Evolutionary conservation across 2,888 invertebrate genomes (phyloP), one percentile per base, ranked within the genome.

Genomic region (Pachliopta kotzebuea): DNA sequence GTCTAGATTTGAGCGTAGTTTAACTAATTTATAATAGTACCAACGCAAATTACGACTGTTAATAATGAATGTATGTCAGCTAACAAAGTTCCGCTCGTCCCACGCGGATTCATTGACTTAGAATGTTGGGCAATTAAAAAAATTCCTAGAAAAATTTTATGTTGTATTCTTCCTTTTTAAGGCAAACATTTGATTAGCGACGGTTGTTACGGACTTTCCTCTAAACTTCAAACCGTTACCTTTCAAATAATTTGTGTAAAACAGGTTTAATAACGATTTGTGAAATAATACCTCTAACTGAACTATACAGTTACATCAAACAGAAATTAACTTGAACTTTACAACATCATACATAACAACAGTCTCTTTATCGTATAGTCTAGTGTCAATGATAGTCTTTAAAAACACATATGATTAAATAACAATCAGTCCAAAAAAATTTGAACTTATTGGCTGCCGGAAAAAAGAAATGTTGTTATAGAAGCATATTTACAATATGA

Each of bases 121-220:
- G 55, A 60, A 64, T 60, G 56, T 56, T 23, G 54, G 61, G 49
- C 65, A n/a, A 65, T 54, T 53, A 31, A 45, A 45, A 18, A 60
- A 61, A 58, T 61, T 45, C 31, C 65, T 31, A 31, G 53, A 53
- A 37, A 42, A 50, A 4, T 37, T 21, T 49, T 20, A 31, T 50
- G 52, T 60, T 37, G 4, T 45, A 42, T 50, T 37, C 31, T 50
- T 59, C 60, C 52, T 56, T 50, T 31, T 56, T 49, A 59, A 18
- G 59, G 24, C n/a, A n/a, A 37, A 45, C 26, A 17, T 24, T 54
- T 59, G 50, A 56, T 23, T 37, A 52, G 14, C 18, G 31, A 29
- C 21, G 18, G 52, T 31, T 52, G 17, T 59, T 59, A 31, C n/a
- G 17, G 29, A 31, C 59, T 52, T 59, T 59, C 52, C 3, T 52